Evolutionary conservation across 2,797 vertebrate species (phyloP), one percentile per base, ranked within the genome.

Genomic region (Semotilus atromaculatus): DNA sequence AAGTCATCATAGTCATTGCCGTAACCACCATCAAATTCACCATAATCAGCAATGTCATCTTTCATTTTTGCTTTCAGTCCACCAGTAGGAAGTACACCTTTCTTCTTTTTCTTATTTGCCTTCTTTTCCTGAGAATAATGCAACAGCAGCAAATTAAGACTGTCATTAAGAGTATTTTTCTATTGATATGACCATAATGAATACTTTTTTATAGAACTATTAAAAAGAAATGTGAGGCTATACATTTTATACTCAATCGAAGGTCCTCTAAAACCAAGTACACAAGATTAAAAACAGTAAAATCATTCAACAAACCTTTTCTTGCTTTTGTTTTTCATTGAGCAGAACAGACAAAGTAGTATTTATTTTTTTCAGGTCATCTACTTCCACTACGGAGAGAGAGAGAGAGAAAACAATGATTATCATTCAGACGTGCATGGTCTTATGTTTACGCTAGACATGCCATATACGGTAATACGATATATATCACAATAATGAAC

Each of bases 251-350:
- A 6, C 3, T 48, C 5, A 38, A 34, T 29, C 23, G 1, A 51
- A 51, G 43, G 10, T 51, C 43, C 8, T 31, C 8, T 1, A 51
- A 19, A 29, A 53, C 72, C 21, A 21, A 38, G 23, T n/a, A n/a
- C 31, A n/a, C 11, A n/a, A 31, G 26, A 62, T 16, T 29, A 7
- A 62, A 29, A 62, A 7, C n/a, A 31, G 72, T 21, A 55, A 73
- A 55, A 40, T 11, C 74, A 62, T 60, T 66, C 31, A n/a, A n/a
- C 96, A 95, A 89, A 99, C 98, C 95, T 98, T 99, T 95, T 99
- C 98, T 92, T 99, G 97, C 95, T 97, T 99, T 92, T 97, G 97
- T 94, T 98, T 99, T 95, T 99, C 98, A 94, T 92, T 97, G 93
- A 98, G 98, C 91, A 99, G 96, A 82, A 94, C 97, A 90, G 97